Evolutionary conservation across 2,797 vertebrate genomes (phyloP).

Genomic region (Dromococcyx pavoninus): DNA sequence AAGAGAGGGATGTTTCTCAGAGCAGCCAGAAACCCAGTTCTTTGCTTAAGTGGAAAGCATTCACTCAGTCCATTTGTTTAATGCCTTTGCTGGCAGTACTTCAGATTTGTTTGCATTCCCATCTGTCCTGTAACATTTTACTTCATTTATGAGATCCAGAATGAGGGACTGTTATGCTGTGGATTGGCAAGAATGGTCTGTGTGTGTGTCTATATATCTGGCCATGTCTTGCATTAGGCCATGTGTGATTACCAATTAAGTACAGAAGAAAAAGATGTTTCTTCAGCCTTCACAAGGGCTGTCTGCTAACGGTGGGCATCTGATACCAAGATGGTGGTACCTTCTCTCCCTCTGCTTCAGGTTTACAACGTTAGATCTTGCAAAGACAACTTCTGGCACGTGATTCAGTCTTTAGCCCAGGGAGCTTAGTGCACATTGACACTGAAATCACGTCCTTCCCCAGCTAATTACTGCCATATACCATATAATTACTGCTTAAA

Average conservation of each 20-base stretch:
- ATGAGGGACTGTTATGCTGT: neutral
- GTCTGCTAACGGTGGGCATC: neutral
- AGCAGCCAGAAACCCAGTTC: neutral
- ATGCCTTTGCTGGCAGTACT: neutral
- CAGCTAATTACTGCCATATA: neutral
- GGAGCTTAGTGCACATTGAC: neutral
- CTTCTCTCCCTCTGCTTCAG: neutral
- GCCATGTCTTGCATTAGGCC: neutral
- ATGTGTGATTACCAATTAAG: neutral
- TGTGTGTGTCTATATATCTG: neutral
- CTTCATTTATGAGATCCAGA: neutral
- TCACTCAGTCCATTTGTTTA: neutral
- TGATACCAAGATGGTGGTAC: neutral
- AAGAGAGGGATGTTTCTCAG: neutral
- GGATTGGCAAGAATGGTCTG: neutral
- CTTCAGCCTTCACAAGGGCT: neutral
- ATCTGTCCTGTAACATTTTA: neutral
- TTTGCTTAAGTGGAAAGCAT: neutral
- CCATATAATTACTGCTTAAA: neutral
- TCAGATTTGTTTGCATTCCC: neutral
- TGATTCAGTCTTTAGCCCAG: neutral
- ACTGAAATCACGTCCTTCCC: neutral
- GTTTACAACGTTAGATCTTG: neutral
- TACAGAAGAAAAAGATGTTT: neutral
- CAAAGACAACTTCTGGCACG: neutral